Evolutionary conservation across 2,113 vertebrate genomes (phyloP).

Genomic region (Propithecus coquereli): DNA sequence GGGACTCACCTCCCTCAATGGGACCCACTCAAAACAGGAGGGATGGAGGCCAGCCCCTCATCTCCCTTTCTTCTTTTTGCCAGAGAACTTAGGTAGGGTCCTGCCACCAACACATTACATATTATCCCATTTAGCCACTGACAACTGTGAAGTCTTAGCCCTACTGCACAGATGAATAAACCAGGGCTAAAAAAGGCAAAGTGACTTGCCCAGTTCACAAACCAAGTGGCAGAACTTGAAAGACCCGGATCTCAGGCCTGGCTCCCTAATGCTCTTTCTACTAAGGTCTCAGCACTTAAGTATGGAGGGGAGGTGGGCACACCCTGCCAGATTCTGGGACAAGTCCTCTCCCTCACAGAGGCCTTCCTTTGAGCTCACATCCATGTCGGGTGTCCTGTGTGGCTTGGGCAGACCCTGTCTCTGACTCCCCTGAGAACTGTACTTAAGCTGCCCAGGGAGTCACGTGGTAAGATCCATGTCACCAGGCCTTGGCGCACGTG

Average conservation of each 20-base stretch:
- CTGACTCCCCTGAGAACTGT: not conserved
- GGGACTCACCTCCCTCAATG: slow-evolving; percentile 35
- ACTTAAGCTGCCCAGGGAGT: not conserved
- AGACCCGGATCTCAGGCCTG: not conserved
- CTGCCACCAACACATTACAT: not conserved
- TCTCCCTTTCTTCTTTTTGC: not conserved
- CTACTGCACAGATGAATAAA: not conserved
- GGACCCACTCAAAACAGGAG: not conserved
- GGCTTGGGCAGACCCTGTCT: not conserved
- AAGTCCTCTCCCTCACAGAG: not conserved
- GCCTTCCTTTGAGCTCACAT: not conserved
- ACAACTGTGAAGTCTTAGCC: not conserved
- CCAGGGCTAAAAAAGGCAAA: not conserved
- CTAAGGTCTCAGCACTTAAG: not conserved
- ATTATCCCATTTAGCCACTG: not conserved
- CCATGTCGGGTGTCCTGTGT: not conserved
- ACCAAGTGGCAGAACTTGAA: not conserved
- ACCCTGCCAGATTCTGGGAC: not conserved
- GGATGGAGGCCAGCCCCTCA: not conserved
- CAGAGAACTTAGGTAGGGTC: not conserved
- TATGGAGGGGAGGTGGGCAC: not conserved
- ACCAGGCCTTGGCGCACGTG: not conserved
- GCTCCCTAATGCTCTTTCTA: not conserved
- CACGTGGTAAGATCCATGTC: not conserved
- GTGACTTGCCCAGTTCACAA: not conserved